Percentiles rank a stretch among this genome's conserved stretches.
Conservation (phyloP, 2,888 invertebrate genomes). For the Xanthia togata region DNA sequence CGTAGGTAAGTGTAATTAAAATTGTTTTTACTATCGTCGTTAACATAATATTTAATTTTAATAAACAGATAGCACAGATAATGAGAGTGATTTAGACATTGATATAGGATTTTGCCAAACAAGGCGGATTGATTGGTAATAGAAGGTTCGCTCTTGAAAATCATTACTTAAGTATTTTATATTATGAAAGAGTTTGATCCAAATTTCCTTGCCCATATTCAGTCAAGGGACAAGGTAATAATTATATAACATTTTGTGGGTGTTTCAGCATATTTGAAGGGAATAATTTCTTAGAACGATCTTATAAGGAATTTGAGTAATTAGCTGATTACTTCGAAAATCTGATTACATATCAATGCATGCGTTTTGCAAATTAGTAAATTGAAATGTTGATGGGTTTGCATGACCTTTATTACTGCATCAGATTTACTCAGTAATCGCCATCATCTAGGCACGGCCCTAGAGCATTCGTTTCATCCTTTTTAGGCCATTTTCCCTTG, state of each 20-base stretch:
- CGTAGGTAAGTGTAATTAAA: too few relatives aligned
- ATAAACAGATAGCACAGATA: background rate
- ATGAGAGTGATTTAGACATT: background rate
- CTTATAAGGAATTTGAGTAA: constrained; percentile 13
- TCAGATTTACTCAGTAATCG: background rate
- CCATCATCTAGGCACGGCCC: background rate
- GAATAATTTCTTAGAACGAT: too few relatives aligned
- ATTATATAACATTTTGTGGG: constrained; percentile 26
- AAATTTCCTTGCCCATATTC: constrained; percentile 17
- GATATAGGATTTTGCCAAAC: background rate
- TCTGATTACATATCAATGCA: constrained; percentile 9
- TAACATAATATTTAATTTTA: background rate
- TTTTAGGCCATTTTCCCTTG: background rate
- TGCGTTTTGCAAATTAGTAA: constrained; percentile 7
- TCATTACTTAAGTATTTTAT: background rate
- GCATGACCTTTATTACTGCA: background rate
- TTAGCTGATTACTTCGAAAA: constrained; percentile 27
- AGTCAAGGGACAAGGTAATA: background rate
- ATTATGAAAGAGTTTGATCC: background rate
- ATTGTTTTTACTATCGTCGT: too few relatives aligned
- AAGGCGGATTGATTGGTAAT: background rate
- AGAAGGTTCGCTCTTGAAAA: background rate
- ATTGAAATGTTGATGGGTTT: background rate
- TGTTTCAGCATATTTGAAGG: too few relatives aligned
- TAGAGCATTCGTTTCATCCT: too few relatives aligned